These are phyloP conservation scores for Linepithema humile DNA, from an alignment of 1,140 invertebrate genomes.

Conservation along the genomic window DNA sequence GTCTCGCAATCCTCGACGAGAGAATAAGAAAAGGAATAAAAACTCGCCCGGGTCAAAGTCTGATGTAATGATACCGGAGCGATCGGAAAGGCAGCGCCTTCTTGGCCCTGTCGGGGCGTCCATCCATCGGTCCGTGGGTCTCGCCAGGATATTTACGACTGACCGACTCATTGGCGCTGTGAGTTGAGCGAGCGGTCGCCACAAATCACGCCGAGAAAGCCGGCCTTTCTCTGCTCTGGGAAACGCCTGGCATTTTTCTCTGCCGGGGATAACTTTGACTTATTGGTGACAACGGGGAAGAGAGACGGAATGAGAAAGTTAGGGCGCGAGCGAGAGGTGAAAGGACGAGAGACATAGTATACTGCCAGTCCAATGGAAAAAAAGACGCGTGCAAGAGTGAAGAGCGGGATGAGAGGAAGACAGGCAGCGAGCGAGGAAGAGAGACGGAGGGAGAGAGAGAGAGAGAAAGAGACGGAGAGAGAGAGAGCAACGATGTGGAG, in stretches of 20 bases:
- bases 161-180: constrained; percentile 83
- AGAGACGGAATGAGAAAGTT: constrained; percentile 59
- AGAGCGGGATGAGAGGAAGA: constrained; percentile 43
- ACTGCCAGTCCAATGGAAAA: constrained; percentile 50
- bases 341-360: constrained; percentile 45
- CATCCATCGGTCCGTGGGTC: constrained; percentile 73
- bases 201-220: constrained; percentile 84
- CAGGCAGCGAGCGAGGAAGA: constrained; percentile 8
- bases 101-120: constrained; percentile 53
- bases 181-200: constrained; percentile 83
- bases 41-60: not conserved
- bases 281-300: constrained; percentile 81
- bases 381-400: constrained; percentile 45
- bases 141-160: constrained; percentile 83
- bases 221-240: constrained; percentile 82
- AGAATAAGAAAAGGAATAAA: not conserved
- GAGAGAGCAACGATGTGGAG: constrained; percentile 45
- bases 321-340: constrained; percentile 64
- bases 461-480: not conserved
- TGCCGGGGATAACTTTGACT: constrained; percentile 83
- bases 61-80: constrained; percentile 31
- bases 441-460: constrained; percentile 30
- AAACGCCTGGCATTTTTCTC: constrained; percentile 84
- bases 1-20: too few species aligned
- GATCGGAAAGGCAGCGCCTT: constrained; percentile 53